phyloP scores from a whole-genome alignment of 2,113 vertebrate genomes.

The Microcebus lehilahytsara region DNA sequence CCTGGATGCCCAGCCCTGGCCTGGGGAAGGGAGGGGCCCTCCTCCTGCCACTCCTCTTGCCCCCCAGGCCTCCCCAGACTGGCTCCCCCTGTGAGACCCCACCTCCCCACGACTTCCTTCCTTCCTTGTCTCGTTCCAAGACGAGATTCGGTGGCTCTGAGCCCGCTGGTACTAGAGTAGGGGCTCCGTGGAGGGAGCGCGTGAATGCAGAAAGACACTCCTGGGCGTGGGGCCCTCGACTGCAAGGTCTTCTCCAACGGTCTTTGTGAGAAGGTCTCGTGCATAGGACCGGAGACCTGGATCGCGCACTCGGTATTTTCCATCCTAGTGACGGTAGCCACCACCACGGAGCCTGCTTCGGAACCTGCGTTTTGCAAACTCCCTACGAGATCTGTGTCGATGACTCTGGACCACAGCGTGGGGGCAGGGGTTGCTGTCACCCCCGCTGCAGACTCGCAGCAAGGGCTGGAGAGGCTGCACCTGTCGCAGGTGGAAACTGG shows the following conservation, averaged over 20 bases:
- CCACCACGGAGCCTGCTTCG: fast-evolving
- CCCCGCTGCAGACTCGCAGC: neutral
- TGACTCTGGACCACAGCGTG: neutral
- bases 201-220: too few relatives aligned
- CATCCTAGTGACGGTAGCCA: neutral
- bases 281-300: neutral
- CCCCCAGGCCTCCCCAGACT: neutral
- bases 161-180: neutral
- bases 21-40: neutral
- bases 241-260: neutral
- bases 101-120: fast-evolving
- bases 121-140: too few relatives aligned
- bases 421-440: too few relatives aligned
- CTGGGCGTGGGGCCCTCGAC: fast-evolving
- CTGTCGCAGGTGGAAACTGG: neutral
- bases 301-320: fast-evolving
- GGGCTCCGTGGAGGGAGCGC: neutral
- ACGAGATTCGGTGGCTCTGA: fast-evolving
- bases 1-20: neutral
- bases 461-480: neutral
- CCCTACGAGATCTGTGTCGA: too few relatives aligned
- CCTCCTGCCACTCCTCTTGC: too few relatives aligned
- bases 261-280: neutral
- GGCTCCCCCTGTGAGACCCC: neutral
- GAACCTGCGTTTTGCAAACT: fast-evolving